Conservation (phyloP, 1,140 invertebrate species). For the Lasaia peninsularis region DNA sequence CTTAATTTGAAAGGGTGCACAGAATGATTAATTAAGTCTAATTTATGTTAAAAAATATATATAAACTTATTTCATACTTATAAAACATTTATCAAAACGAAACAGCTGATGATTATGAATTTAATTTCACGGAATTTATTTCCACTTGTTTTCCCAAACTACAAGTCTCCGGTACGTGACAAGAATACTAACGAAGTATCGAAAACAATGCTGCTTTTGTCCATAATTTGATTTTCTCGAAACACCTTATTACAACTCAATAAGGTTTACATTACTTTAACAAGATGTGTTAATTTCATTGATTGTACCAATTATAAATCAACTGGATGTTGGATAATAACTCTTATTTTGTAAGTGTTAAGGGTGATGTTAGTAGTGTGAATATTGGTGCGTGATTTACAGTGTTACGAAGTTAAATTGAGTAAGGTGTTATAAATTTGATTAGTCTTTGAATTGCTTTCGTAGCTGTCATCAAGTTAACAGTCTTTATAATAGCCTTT, state of each 20-base stretch:
- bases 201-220: constrained; percentile 24
- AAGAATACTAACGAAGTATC: constrained; percentile 39
- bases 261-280: constrained; percentile 25
- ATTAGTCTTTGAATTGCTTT: constrained; percentile 30
- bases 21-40: too few relatives aligned
- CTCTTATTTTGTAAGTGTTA: neutral
- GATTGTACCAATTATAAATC: constrained; percentile 15
- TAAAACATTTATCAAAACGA: too few relatives aligned
- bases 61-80: too few relatives aligned
- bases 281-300: constrained; percentile 25
- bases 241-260: constrained; percentile 14
- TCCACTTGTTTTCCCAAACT: constrained; percentile 36
- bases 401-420: constrained; percentile 30
- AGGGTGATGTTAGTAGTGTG: neutral
- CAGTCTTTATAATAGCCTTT: constrained; percentile 5
- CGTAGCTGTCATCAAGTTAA: constrained; percentile 15
- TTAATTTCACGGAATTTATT: neutral
- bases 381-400: constrained; percentile 13
- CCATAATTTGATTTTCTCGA: neutral
- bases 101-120: neutral
- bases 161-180: constrained; percentile 35
- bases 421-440: constrained; percentile 29
- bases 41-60: too few relatives aligned
- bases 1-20: too few relatives aligned
- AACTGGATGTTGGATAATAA: neutral